A percentile compares a stretch with the other conserved stretches of the same genome.
Evolutionary conservation across 2,888 invertebrate species (phyloP).

Genomic region (Hoplodrina ambigua): DNA sequence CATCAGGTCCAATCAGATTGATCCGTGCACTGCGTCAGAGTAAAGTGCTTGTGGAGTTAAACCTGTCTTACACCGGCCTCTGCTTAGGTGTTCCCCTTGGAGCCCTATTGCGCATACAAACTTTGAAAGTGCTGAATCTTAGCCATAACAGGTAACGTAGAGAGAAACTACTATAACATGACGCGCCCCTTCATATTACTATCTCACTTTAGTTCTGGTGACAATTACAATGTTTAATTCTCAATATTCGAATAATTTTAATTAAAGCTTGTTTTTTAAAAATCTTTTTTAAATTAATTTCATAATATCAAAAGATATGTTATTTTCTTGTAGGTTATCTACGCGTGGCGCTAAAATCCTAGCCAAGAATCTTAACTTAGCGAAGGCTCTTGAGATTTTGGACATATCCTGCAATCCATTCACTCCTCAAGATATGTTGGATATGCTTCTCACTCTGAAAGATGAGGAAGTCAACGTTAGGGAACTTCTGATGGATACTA

Average conservation of each 20-base stretch:
- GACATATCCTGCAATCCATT: conserved; percentile 76
- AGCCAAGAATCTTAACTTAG: conserved; percentile 17
- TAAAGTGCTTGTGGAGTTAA: conserved; percentile 16
- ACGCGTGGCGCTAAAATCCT: conserved; percentile 11
- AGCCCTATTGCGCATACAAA: conserved; percentile 13
- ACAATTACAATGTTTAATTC: too few relatives aligned
- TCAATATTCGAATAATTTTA: too few relatives aligned
- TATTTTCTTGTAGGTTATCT: conserved; percentile 13
- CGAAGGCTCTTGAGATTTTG: conserved; percentile 65
- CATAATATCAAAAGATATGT: too few relatives aligned
- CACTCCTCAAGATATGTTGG: conserved; percentile 66
- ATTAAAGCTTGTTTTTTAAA: too few relatives aligned
- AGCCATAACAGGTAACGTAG: conserved; percentile 39
- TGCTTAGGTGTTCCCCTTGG: not conserved
- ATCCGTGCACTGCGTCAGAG: conserved; percentile 15
- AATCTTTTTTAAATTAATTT: too few relatives aligned
- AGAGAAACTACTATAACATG: too few relatives aligned
- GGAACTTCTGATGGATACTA: conserved; percentile 70
- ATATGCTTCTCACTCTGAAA: conserved; percentile 64
- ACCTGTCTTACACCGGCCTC: conserved; percentile 26
- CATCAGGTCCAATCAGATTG: conserved; percentile 17
- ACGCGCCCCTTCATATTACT: too few relatives aligned
- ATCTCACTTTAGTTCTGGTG: too few relatives aligned
- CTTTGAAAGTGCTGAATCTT: conserved; percentile 21
- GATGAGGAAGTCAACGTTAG: conserved; percentile 63